Conservation (phyloP, 2,888 invertebrate species). For the Lasioglossum figueresi region DNA sequence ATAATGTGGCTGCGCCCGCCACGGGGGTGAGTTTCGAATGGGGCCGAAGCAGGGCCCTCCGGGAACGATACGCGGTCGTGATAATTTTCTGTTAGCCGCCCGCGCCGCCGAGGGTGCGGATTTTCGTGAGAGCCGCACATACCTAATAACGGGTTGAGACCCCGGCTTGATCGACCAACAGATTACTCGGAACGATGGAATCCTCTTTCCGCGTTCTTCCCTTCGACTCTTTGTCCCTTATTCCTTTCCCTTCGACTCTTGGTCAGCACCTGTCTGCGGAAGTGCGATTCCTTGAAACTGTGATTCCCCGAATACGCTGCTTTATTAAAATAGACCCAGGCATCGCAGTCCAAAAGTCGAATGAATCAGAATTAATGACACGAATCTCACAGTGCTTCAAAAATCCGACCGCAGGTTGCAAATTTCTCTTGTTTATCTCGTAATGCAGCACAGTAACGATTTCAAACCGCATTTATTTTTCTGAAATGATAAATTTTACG, state of each 20-base stretch:
- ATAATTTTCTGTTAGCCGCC: constrained; percentile 72
- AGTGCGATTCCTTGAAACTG: background rate
- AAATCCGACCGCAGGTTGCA: background rate
- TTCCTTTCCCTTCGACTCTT: background rate
- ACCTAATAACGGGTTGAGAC: constrained; percentile 49
- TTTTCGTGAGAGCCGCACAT: constrained; percentile 56
- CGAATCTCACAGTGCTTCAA: background rate
- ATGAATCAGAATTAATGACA: background rate
- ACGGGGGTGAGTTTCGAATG: constrained; percentile 46
- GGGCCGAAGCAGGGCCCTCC: constrained; percentile 50
- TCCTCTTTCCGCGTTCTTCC: background rate
- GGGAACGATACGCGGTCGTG: constrained; percentile 73
- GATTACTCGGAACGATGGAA: constrained; percentile 35
- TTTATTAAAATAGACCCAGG: background rate
- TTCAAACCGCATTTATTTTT: background rate
- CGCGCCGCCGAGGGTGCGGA: constrained; percentile 65
- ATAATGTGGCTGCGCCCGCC: constrained; percentile 55
- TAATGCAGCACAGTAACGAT: background rate
- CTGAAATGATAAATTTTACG: background rate
- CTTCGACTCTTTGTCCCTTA: too few species aligned
- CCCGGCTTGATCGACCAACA: constrained; percentile 10
- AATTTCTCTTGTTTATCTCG: background rate
- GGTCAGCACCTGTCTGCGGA: background rate
- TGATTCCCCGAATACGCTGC: too few species aligned
- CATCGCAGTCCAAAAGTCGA: background rate